Evolutionary conservation across 1,140 invertebrate species (phyloP), one percentile per base, ranked within the genome.

Genomic region (Tetragnatha versicolor): DNA sequence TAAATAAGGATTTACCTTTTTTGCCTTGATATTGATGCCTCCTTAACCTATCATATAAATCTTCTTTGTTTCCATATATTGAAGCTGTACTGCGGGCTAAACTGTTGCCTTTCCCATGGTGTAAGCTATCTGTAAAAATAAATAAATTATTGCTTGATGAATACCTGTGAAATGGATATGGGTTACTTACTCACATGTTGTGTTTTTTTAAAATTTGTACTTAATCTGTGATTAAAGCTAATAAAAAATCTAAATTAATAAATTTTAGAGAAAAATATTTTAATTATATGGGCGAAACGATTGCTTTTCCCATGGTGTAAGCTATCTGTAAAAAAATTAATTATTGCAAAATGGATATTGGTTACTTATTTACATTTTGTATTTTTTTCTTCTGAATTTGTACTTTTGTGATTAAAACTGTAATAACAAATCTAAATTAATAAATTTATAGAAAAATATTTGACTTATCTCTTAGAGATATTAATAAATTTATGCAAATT

Each of bases 11-110:
- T 63, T 75, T 82, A 81, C 94, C 94, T 94, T 97, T 97, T 87
- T 97, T 96, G 86, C 94, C 95, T 73, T 94, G 93, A 87, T 97
- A 97, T 84, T 95, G 95, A 88, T 97, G 95, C 86, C 94, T 90
- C 88, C 96, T 95, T 86, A 97, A 89, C 89, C 95, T 91, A 87
- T 97, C 95, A 85, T 97, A 97, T 79, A 97, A 90, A 87, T 97
- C 95, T 85, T 97, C 95, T 88, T 97, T 97, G 81, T 94, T 96
- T 81, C 94, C 94, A 85, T 97, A 97, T 84, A 97, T 92, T 33
- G 94, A 96, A 76, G 94, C 94, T 86, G 95, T 96, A 47, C 94
- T 96, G 1, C 72, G 63, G 9, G 72, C 79, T 58, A 80, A 61
- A 51, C 72, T 80, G 31, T 80, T 80, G 20, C 69, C 69, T 80